A percentile compares a stretch with the other conserved stretches of the same genome.
phyloP scores from a whole-genome alignment of 2,113 vertebrate genomes.

The Chamaetylas fuelleborni region DNA sequence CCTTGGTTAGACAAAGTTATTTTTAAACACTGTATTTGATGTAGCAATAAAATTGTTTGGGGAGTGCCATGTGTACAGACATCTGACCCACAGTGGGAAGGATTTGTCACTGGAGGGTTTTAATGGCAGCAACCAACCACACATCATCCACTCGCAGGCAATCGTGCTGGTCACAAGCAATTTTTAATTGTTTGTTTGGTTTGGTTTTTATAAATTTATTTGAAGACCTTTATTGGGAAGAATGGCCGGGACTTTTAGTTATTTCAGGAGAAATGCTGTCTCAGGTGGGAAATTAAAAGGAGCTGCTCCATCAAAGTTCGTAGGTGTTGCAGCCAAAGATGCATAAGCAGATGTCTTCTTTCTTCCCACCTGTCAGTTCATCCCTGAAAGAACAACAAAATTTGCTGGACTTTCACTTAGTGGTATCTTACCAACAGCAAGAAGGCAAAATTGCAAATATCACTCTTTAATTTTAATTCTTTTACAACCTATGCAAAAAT shows the following conservation, averaged over 20 bases:
- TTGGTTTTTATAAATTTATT: background rate
- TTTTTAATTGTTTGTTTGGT: background rate
- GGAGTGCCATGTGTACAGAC: background rate
- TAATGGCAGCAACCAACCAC: background rate
- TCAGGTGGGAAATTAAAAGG: background rate
- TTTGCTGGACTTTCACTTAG: background rate
- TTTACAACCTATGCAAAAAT: background rate
- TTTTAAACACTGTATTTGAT: conserved; percentile 7
- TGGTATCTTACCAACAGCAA: background rate
- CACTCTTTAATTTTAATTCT: background rate
- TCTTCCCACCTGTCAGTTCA: background rate
- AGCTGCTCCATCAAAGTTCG: background rate
- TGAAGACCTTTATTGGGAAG: background rate
- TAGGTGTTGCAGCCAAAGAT: accelerated
- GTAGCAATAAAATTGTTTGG: background rate
- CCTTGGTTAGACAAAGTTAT: conserved; percentile 10
- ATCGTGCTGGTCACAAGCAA: background rate
- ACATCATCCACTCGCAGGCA: background rate
- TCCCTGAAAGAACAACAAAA: background rate
- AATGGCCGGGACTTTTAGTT: background rate
- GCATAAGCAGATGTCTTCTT: background rate
- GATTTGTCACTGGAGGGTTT: background rate
- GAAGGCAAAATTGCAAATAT: background rate
- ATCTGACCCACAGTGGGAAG: background rate
- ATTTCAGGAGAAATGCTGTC: background rate